These are phyloP conservation scores for Muraenolepis orangiensis DNA, from an alignment of 2,797 vertebrate species.

Conservation along the genomic window DNA sequence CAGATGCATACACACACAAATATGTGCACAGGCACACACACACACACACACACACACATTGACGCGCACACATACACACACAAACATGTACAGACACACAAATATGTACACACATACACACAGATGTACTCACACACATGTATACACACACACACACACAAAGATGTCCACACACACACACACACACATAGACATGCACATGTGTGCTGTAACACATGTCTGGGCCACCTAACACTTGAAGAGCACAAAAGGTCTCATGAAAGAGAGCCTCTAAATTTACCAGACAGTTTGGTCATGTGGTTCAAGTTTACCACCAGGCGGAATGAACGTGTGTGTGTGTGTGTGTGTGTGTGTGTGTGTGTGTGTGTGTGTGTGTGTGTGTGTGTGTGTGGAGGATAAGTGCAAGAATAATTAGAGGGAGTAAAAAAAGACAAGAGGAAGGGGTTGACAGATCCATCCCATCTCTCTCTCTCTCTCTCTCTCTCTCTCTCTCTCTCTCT, in stretches of 20 bases:
- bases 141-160: no score
- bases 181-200: constrained; percentile 2
- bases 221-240: background rate
- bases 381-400: constrained; percentile 28
- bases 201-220: background rate
- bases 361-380: constrained; percentile 5
- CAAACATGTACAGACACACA: background rate
- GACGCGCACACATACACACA: background rate
- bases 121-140: background rate
- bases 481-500: background rate
- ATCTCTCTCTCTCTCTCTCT: constrained; percentile 14
- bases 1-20: background rate
- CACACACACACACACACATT: background rate
- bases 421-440: constrained; percentile 32
- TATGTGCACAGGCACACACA: background rate
- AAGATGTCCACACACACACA: background rate
- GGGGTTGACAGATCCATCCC: constrained; percentile 58
- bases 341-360: constrained; percentile 2
- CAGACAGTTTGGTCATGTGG: constrained; percentile 39
- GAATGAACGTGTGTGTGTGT: constrained; percentile 6
- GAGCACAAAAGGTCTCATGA: constrained; percentile 14
- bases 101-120: background rate
- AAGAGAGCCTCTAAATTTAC: constrained; percentile 31
- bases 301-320: constrained; percentile 40
- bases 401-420: constrained; percentile 22